Conservation (phyloP, 2,113 vertebrate genomes). For the Hyperopisus bebe region DNA sequence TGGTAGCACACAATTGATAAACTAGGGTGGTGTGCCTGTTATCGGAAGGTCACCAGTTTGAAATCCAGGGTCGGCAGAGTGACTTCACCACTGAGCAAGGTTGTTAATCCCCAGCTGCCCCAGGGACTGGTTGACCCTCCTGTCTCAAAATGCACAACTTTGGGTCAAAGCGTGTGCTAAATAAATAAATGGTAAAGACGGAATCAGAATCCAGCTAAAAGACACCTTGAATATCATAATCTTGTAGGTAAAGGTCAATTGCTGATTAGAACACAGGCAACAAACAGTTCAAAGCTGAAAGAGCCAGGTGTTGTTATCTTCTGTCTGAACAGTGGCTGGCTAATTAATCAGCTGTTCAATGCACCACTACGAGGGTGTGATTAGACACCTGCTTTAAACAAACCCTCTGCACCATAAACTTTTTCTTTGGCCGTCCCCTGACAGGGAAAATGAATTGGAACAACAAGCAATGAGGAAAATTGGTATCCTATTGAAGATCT, state of each 20-base stretch:
- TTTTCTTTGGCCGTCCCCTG: background rate
- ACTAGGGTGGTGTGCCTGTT: background rate
- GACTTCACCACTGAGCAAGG: background rate
- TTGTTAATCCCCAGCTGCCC: background rate
- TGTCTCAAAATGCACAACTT: background rate
- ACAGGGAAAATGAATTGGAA: background rate
- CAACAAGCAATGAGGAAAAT: background rate
- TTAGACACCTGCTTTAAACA: conserved; percentile 2
- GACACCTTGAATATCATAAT: background rate
- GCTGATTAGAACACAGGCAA: background rate
- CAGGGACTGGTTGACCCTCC: background rate
- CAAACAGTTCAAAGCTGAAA: background rate
- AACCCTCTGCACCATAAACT: background rate
- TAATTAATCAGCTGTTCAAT: background rate
- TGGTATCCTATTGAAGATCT: background rate
- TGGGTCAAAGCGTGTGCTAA: background rate
- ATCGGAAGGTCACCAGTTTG: background rate
- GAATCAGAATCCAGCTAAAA: background rate
- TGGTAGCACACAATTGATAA: background rate
- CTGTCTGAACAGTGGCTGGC: background rate
- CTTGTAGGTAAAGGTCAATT: background rate
- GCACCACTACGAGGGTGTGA: background rate
- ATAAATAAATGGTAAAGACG: background rate
- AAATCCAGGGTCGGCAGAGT: background rate
- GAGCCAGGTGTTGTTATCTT: background rate